Evolutionary conservation across 2,888 invertebrate species (phyloP).

Genomic region (Smittia sp.): DNA sequence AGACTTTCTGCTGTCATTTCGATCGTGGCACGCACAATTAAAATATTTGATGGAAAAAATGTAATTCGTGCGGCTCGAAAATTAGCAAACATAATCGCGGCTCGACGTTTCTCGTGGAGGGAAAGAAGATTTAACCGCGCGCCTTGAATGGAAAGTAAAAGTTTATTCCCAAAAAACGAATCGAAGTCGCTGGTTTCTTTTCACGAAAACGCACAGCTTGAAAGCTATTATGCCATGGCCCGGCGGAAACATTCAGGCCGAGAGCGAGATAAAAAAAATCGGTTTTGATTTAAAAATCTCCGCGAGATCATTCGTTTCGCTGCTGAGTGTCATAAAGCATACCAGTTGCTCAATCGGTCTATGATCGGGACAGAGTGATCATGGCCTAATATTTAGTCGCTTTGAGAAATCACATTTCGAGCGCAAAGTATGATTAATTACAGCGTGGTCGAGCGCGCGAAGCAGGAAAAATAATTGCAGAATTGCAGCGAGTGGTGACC

Average conservation of each 20-base stretch:
- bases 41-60: conserved; percentile 14
- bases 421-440: conserved; percentile 33
- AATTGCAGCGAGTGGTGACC: conserved; percentile 12
- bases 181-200: no score
- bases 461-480: conserved; percentile 37
- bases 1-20: not conserved
- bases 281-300: not conserved
- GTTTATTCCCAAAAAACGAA: conserved; percentile 1
- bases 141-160: conserved; percentile 29
- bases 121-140: not conserved
- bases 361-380: conserved; percentile 6
- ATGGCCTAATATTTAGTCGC: conserved; percentile 34
- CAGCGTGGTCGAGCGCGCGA: not conserved
- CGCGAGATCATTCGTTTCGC: not conserved
- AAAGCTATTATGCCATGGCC: not conserved
- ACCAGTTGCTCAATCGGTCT: not conserved
- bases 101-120: not conserved
- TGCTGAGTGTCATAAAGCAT: not conserved
- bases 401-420: not conserved
- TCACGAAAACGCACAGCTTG: not conserved
- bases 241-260: conserved; percentile 1
- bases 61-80: not conserved
- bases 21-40: not conserved
- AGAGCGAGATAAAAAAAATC: not conserved
- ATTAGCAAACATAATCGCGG: conserved; percentile 13